phyloP scores from a whole-genome alignment of 2,113 vertebrate species.

The Prionailurus viverrinus region DNA sequence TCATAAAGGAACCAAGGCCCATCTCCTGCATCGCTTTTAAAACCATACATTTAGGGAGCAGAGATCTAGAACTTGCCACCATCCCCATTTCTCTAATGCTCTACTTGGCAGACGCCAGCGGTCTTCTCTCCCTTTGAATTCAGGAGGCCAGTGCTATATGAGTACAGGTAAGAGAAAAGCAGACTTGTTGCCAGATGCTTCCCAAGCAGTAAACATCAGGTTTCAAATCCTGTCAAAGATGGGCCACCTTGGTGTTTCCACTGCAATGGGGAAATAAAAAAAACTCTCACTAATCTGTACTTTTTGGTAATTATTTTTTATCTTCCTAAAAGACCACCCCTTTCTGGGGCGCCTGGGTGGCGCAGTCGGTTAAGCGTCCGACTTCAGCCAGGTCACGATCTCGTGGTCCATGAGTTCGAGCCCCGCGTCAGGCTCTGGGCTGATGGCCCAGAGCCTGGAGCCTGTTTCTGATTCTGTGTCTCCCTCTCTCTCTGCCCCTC shows the following conservation, averaged over 20 bases:
- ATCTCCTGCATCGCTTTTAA: not conserved
- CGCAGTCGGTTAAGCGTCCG: no score
- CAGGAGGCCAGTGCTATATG: not conserved
- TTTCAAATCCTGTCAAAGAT: conserved; percentile 11
- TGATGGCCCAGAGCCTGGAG: no score
- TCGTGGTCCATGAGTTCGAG: no score
- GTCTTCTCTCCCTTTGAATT: not conserved
- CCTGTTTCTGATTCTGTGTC: no score
- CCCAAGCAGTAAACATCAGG: not conserved
- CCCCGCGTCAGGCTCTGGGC: no score
- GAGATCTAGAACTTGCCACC: not conserved
- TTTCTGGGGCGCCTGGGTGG: no score
- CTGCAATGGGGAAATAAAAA: not conserved
- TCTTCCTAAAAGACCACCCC: not conserved
- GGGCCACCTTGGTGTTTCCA: not conserved
- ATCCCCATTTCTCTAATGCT: not conserved
- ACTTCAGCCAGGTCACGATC: no score
- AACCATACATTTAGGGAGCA: not conserved
- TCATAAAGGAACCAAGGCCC: not conserved
- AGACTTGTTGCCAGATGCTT: not conserved
- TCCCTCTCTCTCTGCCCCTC: no score
- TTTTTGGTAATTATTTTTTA: not conserved
- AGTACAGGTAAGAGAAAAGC: not conserved
- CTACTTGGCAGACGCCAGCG: not conserved
- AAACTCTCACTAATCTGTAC: not conserved